Evolutionary conservation across 2,797 vertebrate species (phyloP), one percentile per base, ranked within the genome.

Genomic region (Prunella strophiata): DNA sequence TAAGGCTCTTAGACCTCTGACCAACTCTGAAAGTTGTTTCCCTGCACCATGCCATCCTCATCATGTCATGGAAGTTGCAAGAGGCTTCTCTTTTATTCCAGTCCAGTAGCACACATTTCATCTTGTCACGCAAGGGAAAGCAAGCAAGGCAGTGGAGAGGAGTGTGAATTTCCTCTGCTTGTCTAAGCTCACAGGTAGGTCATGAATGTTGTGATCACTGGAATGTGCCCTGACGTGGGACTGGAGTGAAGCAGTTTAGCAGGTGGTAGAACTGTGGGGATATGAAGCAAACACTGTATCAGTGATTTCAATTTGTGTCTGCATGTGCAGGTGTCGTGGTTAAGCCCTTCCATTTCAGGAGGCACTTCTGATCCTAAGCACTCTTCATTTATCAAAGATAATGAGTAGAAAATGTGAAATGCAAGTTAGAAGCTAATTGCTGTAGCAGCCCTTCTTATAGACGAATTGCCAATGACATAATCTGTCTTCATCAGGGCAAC

Each of bases 331-430:
- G 73, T 78, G 66, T 48, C 13, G 2, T 15, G 10, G 70, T 67
- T 79, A 85, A 61, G 51, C 48, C 40, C 19, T 61, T 85, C 50
- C n/a, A 47, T 42, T 75, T 88, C 62, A 81, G 57, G 51, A 86
- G 65, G 32, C 19, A 70, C 34, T 88, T 62, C 76, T 85, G 75
- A 65, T 85, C 40, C 54, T 48, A 80, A 81, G 70, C 27, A 89
- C 52, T 67, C 73, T 88, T 88, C 47, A 70, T 73, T 93, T 88
- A 76, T 75, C 82, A 91, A 59, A 89, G 59, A 72, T 77, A 63
- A 79, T 12, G 1, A 83, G 66, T 45, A 78, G 55, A 78, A 93
- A 81, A 36, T 38, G 23, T 40, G 72, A 88, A 91, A 93, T 59
- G 29, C 38, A 88, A 76, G 55, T 70, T 75, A 88, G 80, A 83